Evolutionary conservation across 2,888 invertebrate genomes (phyloP).

Genomic region (Hemicrepidius hirtus): DNA sequence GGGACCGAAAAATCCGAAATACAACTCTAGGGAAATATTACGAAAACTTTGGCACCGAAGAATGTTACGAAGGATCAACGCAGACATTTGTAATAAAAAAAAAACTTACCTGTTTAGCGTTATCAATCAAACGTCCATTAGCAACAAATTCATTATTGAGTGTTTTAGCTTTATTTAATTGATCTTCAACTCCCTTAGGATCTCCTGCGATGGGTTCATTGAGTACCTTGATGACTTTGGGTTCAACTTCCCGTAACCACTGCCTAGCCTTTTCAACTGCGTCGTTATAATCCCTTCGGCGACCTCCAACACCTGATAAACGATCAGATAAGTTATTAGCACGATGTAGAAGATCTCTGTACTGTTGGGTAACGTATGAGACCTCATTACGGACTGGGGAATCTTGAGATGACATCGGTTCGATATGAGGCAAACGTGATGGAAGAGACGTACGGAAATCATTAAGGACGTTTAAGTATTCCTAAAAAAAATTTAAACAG

Average conservation of each 20-base stretch:
- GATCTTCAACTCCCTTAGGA: constrained; percentile 90
- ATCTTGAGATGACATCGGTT: constrained; percentile 80
- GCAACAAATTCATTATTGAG: constrained; percentile 91
- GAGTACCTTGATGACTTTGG: constrained; percentile 83
- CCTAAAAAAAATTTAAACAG: too few species aligned
- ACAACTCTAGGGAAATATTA: too few species aligned
- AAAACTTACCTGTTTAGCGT: constrained; percentile 80
- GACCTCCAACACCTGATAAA: constrained; percentile 85
- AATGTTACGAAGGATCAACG: too few species aligned
- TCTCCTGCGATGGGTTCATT: constrained; percentile 91
- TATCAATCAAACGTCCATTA: constrained; percentile 90
- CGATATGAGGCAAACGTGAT: constrained; percentile 86
- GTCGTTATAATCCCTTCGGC: constrained; percentile 86
- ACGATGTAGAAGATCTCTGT: constrained; percentile 87
- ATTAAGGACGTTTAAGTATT: constrained; percentile 88
- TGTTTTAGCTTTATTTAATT: constrained; percentile 87
- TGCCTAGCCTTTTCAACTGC: constrained; percentile 86
- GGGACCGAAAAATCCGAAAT: too few species aligned
- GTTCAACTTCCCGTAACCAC: constrained; percentile 88
- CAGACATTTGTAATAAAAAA: constrained; percentile 10
- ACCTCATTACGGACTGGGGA: constrained; percentile 87
- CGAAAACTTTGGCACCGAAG: too few species aligned
- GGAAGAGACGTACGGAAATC: constrained; percentile 91
- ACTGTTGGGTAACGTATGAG: constrained; percentile 84
- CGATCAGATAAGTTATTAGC: constrained; percentile 90